These are phyloP conservation scores for Ophion slaviceki DNA, from an alignment of 2,888 invertebrate genomes.

Conservation along the genomic window DNA sequence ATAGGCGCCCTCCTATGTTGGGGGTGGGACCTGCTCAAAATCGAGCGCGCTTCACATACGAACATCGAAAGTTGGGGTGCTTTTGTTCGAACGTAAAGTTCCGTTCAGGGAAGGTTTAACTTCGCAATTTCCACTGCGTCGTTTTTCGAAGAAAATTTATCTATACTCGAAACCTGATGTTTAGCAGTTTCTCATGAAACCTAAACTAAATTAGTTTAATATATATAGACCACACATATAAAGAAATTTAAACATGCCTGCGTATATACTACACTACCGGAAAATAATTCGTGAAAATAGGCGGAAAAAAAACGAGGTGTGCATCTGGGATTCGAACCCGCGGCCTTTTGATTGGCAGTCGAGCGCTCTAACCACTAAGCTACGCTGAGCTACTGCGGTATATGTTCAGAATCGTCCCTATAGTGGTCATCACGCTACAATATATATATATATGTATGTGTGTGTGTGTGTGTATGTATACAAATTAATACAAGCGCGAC, in stretches of 20 bases:
- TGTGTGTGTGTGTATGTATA: background rate
- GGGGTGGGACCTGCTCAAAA: too few species aligned
- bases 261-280: too few species aligned
- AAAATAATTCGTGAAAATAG: background rate
- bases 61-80: background rate
- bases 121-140: too few species aligned
- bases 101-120: too few species aligned
- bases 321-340: background rate
- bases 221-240: too few species aligned
- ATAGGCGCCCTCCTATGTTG: background rate
- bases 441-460: background rate
- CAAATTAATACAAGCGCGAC: background rate
- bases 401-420: background rate
- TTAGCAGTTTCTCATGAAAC: too few species aligned
- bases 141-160: too few species aligned
- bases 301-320: background rate
- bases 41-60: background rate
- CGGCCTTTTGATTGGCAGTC: background rate
- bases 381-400: background rate
- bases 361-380: background rate
- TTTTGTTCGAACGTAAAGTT: too few species aligned
- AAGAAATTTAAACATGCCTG: too few species aligned
- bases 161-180: too few species aligned
- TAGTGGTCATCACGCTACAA: background rate
- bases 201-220: too few species aligned